Base-by-base conservation (phyloP, 2,113 vertebrate genomes). In the Vulpes lagopus region DNA sequence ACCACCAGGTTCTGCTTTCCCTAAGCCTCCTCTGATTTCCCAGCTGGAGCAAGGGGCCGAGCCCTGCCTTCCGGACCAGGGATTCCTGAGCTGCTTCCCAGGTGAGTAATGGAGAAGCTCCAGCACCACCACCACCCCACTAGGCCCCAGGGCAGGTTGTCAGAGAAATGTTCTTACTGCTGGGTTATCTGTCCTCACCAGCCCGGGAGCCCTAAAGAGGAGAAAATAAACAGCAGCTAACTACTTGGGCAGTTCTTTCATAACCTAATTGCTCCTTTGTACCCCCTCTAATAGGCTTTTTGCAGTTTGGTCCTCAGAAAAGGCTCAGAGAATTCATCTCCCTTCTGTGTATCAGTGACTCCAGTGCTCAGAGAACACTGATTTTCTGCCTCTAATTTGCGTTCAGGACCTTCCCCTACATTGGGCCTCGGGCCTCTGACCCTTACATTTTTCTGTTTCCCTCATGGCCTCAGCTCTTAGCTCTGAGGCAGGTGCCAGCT, bases 11-110 rank as follows among this genome's bases (percentile, higher is more conserved):
- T 84, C 90, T 86, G 32, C 57, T 2, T 59, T 65, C 85, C 65
- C 90, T 38, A 93, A 97, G 64, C 96, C 96, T n/a, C 49, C 81
- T 67, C 90, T 95, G 65, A 95, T 95, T 65, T 95, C 64, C 74
- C 20, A 3, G 43, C 86, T 97, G 91, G 96, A 97, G 51, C 64
- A 0, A 60, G 80, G 25, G 8, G 1, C 62, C 32, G 35, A 86
- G 35, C 49, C 57, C 73, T 86, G 8, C 38, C 20, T n/a, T 65
- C 86, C 74, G 19, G 35, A 74, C 43, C 73, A 23, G 57, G 38
- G 65, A 11, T 53, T 43, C 85, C 90, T 60, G 30, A 91, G 49
- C 73, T 85, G 57, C 15, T 43, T 1, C 25, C 80, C 86, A 53
- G 91, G 96, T 95, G 57, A 97, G 94, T 86, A 35, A 38, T 0